These are phyloP conservation scores for Potamarius usumacintae DNA, from an alignment of 2,113 vertebrate species.

Conservation along the genomic window DNA sequence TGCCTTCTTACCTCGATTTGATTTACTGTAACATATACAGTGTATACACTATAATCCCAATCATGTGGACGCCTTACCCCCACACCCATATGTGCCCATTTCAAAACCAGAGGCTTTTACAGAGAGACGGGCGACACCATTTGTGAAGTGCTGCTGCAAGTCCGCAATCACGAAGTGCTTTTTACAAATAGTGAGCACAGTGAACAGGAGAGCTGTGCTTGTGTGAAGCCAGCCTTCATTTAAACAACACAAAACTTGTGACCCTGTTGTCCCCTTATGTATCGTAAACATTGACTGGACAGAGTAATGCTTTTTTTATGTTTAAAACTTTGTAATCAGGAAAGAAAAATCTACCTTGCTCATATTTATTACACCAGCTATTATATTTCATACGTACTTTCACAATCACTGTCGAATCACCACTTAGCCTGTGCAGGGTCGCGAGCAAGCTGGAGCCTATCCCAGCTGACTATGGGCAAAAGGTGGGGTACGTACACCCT, in stretches of 20 bases:
- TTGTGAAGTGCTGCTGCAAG: background rate
- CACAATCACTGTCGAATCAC: background rate
- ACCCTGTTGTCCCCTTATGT: background rate
- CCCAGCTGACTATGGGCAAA: too few species aligned
- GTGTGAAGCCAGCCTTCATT: too few species aligned
- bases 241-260: too few species aligned
- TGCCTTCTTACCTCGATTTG: background rate
- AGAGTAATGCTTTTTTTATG: background rate
- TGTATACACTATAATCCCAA: background rate
- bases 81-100: background rate
- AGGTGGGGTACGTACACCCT: too few species aligned
- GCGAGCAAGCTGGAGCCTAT: too few species aligned
- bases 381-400: background rate
- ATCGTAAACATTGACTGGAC: background rate
- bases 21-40: background rate
- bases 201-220: background rate
- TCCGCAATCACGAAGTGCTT: background rate
- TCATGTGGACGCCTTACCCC: background rate
- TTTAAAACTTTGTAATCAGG: background rate
- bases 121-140: background rate
- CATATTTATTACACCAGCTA: background rate
- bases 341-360: background rate
- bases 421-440: too few species aligned
- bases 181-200: background rate
- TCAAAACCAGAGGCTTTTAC: background rate